Conservation (phyloP, 2,888 invertebrate species). For the Diaprepes abbreviatus region DNA sequence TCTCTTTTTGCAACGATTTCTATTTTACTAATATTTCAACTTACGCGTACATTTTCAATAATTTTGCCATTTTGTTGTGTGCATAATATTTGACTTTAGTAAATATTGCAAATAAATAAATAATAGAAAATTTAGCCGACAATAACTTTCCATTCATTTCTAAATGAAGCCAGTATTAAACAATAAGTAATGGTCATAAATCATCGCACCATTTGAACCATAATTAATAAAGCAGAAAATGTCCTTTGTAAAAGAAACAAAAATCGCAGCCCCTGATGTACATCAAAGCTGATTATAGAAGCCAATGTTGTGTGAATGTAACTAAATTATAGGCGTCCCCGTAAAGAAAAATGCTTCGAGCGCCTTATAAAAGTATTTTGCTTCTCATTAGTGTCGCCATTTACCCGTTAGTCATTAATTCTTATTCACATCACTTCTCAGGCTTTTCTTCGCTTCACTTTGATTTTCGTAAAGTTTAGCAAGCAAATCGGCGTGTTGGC, state of each 20-base stretch:
- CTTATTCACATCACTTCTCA: slow-evolving; percentile 52
- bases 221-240: slow-evolving; percentile 2
- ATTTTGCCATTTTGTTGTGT: no score
- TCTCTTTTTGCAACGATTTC: no score
- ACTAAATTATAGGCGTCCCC: not conserved
- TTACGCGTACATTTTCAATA: no score
- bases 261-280: not conserved
- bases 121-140: no score
- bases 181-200: not conserved
- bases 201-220: not conserved
- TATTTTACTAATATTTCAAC: no score
- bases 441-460: slow-evolving; percentile 30
- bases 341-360: slow-evolving; percentile 11
- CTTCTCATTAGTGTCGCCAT: slow-evolving; percentile 40
- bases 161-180: no score
- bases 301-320: slow-evolving; percentile 8
- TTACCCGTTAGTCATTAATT: slow-evolving; percentile 43
- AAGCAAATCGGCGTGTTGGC: slow-evolving; percentile 37
- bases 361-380: slow-evolving; percentile 36
- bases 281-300: not conserved
- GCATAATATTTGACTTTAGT: no score
- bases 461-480: slow-evolving; percentile 35
- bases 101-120: no score
- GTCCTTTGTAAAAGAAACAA: not conserved
- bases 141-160: no score